These are phyloP conservation scores for Laticauda colubrina DNA, from an alignment of 2,113 vertebrate species.

Conservation along the genomic window DNA sequence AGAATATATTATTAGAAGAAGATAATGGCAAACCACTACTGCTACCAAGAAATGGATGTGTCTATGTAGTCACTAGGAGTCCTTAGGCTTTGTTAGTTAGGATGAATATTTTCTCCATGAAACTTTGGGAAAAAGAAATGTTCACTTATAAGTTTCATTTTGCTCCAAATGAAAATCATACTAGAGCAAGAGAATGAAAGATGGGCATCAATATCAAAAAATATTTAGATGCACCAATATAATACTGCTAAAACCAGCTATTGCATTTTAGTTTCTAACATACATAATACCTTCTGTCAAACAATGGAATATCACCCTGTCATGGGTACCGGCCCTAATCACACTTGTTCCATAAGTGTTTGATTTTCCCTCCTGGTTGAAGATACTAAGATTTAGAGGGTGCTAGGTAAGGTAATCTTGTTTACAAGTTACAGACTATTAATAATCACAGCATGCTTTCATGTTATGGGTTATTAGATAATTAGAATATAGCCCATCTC, in stretches of 20 bases:
- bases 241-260: slow-evolving; percentile 52
- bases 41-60: background rate
- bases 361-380: background rate
- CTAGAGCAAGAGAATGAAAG: background rate
- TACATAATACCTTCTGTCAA: slow-evolving; percentile 56
- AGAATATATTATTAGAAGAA: background rate
- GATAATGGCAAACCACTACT: background rate
- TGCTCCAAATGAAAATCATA: background rate
- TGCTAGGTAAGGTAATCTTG: background rate
- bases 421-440: background rate
- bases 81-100: background rate
- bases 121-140: background rate
- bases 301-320: slow-evolving; percentile 44
- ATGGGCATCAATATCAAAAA: slow-evolving; percentile 20
- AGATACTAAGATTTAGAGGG: background rate
- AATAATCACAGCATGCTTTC: slow-evolving; percentile 2
- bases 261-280: slow-evolving; percentile 65
- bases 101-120: background rate
- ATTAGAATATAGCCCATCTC: slow-evolving; percentile 62
- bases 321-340: background rate
- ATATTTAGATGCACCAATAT: slow-evolving; percentile 46
- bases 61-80: background rate
- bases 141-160: background rate
- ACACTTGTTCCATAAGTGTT: background rate
- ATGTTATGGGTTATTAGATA: slow-evolving; percentile 58